phyloP scores from a whole-genome alignment of 92 coral and sea anemone species.

The Epizoanthus scotinus region DNA sequence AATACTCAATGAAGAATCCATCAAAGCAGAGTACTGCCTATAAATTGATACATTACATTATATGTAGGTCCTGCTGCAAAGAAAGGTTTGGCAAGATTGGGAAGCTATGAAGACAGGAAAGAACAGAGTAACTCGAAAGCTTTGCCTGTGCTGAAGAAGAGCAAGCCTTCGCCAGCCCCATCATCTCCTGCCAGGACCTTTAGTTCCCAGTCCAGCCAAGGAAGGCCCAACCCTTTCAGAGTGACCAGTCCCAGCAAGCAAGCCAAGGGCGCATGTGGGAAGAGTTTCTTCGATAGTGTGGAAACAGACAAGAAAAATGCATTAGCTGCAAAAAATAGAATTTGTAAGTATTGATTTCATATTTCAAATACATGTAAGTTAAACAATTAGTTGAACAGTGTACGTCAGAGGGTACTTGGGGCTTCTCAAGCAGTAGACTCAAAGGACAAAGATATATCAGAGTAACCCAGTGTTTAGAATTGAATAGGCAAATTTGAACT shows the following conservation, averaged over 20 bases:
- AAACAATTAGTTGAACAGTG: too few relatives aligned
- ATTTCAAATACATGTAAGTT: too few relatives aligned
- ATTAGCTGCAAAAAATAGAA: slow-evolving; percentile 50
- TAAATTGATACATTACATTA: too few relatives aligned
- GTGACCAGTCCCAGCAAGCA: slow-evolving; percentile 63
- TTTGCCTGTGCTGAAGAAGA: slow-evolving; percentile 31
- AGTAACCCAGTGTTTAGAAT: too few relatives aligned
- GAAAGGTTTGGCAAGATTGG: neutral
- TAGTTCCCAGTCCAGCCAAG: slow-evolving; percentile 66
- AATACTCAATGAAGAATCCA: too few relatives aligned
- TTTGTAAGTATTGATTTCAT: slow-evolving; percentile 50
- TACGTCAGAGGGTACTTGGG: too few relatives aligned
- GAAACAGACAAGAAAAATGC: slow-evolving; percentile 85
- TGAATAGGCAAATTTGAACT: too few relatives aligned
- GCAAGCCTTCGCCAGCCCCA: slow-evolving; percentile 56
- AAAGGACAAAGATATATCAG: too few relatives aligned
- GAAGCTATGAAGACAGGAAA: slow-evolving; percentile 5
- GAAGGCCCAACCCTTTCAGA: slow-evolving; percentile 90
- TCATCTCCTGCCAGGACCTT: slow-evolving; percentile 51
- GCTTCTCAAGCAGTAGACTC: too few relatives aligned
- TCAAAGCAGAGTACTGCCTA: too few relatives aligned
- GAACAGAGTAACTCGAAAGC: neutral
- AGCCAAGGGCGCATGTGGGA: slow-evolving; percentile 58
- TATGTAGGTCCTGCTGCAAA: neutral
- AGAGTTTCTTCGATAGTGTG: slow-evolving; percentile 92